Evolutionary conservation across 2,113 vertebrate species (phyloP), one percentile per base, ranked within the genome.

Genomic region (Desmodus rotundus): DNA sequence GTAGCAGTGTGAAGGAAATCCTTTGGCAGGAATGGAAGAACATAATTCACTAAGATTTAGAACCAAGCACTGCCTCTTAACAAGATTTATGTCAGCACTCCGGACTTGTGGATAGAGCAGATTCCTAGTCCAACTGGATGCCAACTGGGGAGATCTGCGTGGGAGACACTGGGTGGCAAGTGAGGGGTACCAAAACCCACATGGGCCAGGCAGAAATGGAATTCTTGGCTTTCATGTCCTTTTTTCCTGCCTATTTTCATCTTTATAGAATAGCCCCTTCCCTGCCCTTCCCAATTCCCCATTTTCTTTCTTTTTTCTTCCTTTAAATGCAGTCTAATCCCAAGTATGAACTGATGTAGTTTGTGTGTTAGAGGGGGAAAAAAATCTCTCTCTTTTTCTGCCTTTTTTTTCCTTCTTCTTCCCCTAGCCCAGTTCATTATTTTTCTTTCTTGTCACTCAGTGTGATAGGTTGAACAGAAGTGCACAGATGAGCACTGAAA

Each of bases 381-480:
- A 98, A 98, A 98, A 98, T 97, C 98, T 98, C 97, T 98, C 99
- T 99, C 99, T 99, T 98, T 99, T 95, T 97, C 98, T 98, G 97
- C 98, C 96, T 98, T 97, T 99, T 98, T 97, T 98, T 98, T 96
- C 89, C 98, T 99, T 98, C 98, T 99, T 98, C 99, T 99, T 99
- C 99, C 98, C 98, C 98, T 99, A 99, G 99, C 99, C 99, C 99
- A 99, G 99, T 99, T 99, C 99, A 99, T 99, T 99, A 99, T 99
- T 99, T 99, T 99, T 99, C 99, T 99, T 99, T 99, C 99, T 99
- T 99, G 99, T 99, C 99, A 99, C 99, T 99, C 99, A 99, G 99
- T 99, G 99, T 99, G 99, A 99, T 99, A 99, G 99, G 99, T 99
- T 99, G 99, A 99, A 99, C 99, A 99, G 99, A 99, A 99, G 99